phyloP scores from a whole-genome alignment of 2,888 invertebrate genomes.

The Drepana falcataria region DNA sequence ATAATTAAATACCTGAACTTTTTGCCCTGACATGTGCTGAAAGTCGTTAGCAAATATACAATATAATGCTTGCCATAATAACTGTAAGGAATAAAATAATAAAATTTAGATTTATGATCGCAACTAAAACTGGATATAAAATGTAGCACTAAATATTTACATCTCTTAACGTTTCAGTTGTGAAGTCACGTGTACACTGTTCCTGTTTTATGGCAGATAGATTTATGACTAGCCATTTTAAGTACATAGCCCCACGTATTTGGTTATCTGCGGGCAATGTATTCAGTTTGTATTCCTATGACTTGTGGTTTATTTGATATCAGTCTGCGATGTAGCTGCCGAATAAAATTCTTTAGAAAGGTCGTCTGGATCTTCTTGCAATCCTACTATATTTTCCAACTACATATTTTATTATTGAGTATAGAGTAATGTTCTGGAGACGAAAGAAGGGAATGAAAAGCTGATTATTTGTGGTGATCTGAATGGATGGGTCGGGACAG shows the following conservation, averaged over 20 bases:
- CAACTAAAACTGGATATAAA: slow-evolving; percentile 30
- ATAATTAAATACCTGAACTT: no score
- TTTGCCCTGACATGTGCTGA: no score
- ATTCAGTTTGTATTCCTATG: slow-evolving; percentile 1
- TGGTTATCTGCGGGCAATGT: slow-evolving; percentile 22
- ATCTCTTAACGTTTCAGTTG: slow-evolving; percentile 35
- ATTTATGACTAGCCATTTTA: slow-evolving; percentile 56
- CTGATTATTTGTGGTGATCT: no score
- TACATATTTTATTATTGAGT: no score
- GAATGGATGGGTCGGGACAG: no score
- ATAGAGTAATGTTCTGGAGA: no score
- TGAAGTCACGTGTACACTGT: slow-evolving; percentile 51
- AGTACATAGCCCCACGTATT: slow-evolving; percentile 42
- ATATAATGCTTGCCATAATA: neutral
- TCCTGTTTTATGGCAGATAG: slow-evolving; percentile 55
- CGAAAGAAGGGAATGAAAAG: no score
- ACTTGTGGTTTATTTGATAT: neutral
- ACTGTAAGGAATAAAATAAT: neutral
- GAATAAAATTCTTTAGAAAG: neutral
- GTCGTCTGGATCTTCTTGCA: neutral
- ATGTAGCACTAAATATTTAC: slow-evolving; percentile 58
- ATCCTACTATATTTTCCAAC: no score
- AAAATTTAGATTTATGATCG: slow-evolving; percentile 16
- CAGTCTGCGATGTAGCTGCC: neutral
- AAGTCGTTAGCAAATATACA: no score